Percentiles rank a stretch among this genome's conserved stretches.
phyloP scores from a whole-genome alignment of 2,888 invertebrate species.

The Cryptophagus acutangulus region DNA sequence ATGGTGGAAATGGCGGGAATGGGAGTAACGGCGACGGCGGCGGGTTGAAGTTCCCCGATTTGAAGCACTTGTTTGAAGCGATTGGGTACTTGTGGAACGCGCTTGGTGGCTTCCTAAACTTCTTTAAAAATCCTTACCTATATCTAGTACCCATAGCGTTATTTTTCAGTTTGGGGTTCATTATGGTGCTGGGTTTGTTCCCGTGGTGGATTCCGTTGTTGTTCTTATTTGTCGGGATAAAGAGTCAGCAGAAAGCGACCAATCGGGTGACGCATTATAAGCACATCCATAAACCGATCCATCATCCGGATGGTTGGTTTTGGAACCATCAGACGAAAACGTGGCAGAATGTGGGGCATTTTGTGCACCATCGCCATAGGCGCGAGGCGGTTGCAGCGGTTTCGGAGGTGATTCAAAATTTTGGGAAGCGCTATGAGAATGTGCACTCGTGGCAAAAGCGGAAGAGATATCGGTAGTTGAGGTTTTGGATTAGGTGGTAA shows the following conservation, averaged over 20 bases:
- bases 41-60: slow-evolving; percentile 34
- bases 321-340: slow-evolving; percentile 56
- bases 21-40: slow-evolving; percentile 23
- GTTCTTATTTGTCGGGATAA: slow-evolving; percentile 38
- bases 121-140: slow-evolving; percentile 48
- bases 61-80: slow-evolving; percentile 39
- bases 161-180: slow-evolving; percentile 58
- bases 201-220: slow-evolving; percentile 59
- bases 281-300: slow-evolving; percentile 42
- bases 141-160: slow-evolving; percentile 59
- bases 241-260: slow-evolving; percentile 31
- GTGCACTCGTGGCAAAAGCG: slow-evolving; percentile 43
- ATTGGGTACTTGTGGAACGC: slow-evolving; percentile 30
- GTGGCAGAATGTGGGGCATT: slow-evolving; percentile 48
- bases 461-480: slow-evolving; percentile 15
- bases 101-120: slow-evolving; percentile 28
- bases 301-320: slow-evolving; percentile 53
- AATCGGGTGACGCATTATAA: slow-evolving; percentile 36
- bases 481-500: no score
- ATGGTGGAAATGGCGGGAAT: slow-evolving; percentile 23
- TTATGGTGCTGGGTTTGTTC: slow-evolving; percentile 58
- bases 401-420: slow-evolving; percentile 34
- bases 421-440: slow-evolving; percentile 39
- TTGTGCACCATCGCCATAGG: slow-evolving; percentile 31
- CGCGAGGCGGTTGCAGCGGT: slow-evolving; percentile 30